Conservation (phyloP, 1,140 invertebrate species). For the Drosophila leontia region DNA sequence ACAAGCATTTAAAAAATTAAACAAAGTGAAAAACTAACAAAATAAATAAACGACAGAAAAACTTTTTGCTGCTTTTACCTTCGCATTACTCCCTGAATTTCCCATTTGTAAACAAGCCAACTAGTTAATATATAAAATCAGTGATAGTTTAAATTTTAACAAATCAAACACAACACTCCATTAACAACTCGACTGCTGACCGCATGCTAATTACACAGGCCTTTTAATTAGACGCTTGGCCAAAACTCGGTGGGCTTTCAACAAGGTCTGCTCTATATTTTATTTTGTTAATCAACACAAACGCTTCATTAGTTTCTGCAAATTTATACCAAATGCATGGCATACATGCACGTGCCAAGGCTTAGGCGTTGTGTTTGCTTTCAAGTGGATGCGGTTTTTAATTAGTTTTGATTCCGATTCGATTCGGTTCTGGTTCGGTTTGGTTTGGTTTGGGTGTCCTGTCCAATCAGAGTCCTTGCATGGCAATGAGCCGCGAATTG, state of each 20-base stretch:
- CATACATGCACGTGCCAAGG: conserved; percentile 10
- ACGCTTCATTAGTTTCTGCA: conserved; percentile 33
- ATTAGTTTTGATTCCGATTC: conserved; percentile 67
- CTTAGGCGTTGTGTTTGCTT: conserved; percentile 20
- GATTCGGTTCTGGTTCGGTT: background rate
- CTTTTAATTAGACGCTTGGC: conserved; percentile 52
- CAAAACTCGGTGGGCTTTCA: conserved; percentile 29
- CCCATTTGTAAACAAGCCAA: background rate
- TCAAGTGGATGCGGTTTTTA: conserved; percentile 53
- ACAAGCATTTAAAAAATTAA: background rate
- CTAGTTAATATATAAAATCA: background rate
- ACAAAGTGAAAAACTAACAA: background rate
- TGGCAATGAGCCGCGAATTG: conserved; percentile 58
- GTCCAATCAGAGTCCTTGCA: conserved; percentile 57
- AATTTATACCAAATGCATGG: background rate
- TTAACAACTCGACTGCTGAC: conserved; percentile 30
- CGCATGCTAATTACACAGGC: conserved; percentile 53
- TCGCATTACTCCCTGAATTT: background rate
- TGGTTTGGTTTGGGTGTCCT: background rate
- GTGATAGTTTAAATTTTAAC: background rate
- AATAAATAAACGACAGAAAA: background rate
- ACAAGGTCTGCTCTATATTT: background rate
- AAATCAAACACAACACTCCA: conserved; percentile 1
- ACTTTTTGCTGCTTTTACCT: background rate
- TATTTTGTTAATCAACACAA: conserved; percentile 43